Base-by-base conservation (phyloP, 2,797 vertebrate genomes). In the Pantherophis vulpinus region DNA sequence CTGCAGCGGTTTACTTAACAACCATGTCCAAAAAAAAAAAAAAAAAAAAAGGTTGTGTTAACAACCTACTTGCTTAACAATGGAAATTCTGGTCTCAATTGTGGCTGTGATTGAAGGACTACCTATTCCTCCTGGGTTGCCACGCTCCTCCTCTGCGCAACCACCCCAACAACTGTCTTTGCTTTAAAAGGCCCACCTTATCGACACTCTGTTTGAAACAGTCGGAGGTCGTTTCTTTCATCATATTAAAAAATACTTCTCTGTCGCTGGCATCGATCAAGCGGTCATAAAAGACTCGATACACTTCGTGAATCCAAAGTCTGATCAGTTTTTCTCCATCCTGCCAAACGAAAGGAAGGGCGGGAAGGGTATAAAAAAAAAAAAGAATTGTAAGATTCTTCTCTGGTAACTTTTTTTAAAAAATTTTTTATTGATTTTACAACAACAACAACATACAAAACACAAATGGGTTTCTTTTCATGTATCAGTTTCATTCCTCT, bases 271-370 rank as follows among this genome's bases (percentile, higher is more conserved):
- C 95, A 90, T 99, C 98, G 90, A 99, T 97, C 92, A 99, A 98
- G 90, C 99, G 98, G 94, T 99, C 99, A 92, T 98, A 99, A 96
- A 99, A 99, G 91, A 99, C 99, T 11, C 99, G 98, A 94, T 99
- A 99, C 89, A 99, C 96, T 95, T 99, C 99, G 95, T 99, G 99
- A 96, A 99, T 98, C 99, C 99, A 99, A 94, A 99, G 98, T 70
- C 99, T 98, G 94, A 99, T 98, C 91, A 99, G 95, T 96, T 99
- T 99, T 95, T 99, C 98, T 95, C 97, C 97, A 74, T 99, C 98
- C 99, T 99, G 97, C 93, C 96, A 97, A 96, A 2, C 0, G 1
- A 55, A 96, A 94, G 95, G 23, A 94, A 12, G 89, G 90, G 87
- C 3, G 0, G 74, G 87, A 88, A 0, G 0, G n/a, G 58, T 89